A percentile compares a stretch with the other conserved stretches of the same genome.
Conservation (phyloP, 1,140 invertebrate genomes). For the Mamestra configurata region DNA sequence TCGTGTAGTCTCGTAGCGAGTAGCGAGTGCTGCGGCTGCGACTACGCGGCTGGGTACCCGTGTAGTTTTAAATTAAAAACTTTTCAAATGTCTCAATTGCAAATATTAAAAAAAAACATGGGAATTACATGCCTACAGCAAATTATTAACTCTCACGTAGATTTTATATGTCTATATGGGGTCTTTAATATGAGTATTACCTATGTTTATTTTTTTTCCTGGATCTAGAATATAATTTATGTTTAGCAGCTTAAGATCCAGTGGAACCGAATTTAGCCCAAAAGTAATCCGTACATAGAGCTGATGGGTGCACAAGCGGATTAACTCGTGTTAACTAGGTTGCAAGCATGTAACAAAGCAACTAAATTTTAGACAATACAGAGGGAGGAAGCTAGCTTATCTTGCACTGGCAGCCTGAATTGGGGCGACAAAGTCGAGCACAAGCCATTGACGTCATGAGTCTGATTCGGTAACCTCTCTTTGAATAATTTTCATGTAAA, state of each 20-base stretch:
- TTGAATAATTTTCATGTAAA: conserved; percentile 44
- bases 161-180: background rate
- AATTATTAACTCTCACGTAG: background rate
- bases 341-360: conserved; percentile 53
- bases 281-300: conserved; percentile 15
- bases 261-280: conserved; percentile 5
- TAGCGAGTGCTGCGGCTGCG: background rate
- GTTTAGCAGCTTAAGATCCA: conserved; percentile 1
- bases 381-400: conserved; percentile 56
- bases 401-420: conserved; percentile 53
- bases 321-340: conserved; percentile 51
- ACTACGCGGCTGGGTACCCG: conserved; percentile 28
- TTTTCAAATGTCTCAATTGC: conserved; percentile 32
- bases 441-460: conserved; percentile 44
- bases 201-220: background rate
- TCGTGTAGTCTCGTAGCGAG: conserved; percentile 27
- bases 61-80: conserved; percentile 49
- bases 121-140: background rate
- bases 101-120: conserved; percentile 13
- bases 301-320: conserved; percentile 33
- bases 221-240: background rate
- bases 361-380: conserved; percentile 57
- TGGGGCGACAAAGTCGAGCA: conserved; percentile 40
- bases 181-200: too few species aligned
- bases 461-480: conserved; percentile 39